Evolutionary conservation across 2,888 invertebrate genomes (phyloP).

Genomic region (Tiliacea citrago): DNA sequence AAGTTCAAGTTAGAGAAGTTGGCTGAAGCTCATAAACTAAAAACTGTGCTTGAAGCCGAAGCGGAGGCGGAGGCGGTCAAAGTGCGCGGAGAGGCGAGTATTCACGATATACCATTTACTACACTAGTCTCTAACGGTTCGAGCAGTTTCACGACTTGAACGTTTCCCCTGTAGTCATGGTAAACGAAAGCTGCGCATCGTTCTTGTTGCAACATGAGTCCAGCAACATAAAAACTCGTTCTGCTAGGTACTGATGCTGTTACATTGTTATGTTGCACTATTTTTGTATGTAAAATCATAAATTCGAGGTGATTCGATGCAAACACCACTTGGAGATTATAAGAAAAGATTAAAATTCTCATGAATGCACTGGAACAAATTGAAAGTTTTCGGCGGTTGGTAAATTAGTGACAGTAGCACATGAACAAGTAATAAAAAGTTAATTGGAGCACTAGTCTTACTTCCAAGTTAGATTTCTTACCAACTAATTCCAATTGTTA

Average conservation of each 20-base stretch:
- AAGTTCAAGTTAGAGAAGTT: slow-evolving; percentile 97
- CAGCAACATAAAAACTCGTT: background rate
- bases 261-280: background rate
- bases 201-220: background rate
- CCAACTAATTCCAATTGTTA: background rate
- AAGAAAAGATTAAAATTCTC: background rate
- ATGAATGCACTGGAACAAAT: slow-evolving; percentile 10
- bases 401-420: background rate
- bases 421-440: background rate
- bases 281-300: background rate
- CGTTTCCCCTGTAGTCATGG: background rate
- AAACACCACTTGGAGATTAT: background rate
- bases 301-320: background rate
- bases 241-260: background rate
- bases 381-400: too few relatives aligned
- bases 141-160: background rate
- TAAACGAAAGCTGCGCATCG: background rate
- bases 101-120: background rate
- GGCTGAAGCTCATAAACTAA: slow-evolving; percentile 97
- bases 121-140: background rate
- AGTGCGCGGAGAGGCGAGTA: slow-evolving; percentile 93
- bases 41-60: slow-evolving; percentile 98
- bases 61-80: slow-evolving; percentile 97
- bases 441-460: background rate
- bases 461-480: background rate